Conservation (phyloP, 2,113 vertebrate species). For the Semicossyphus pulcher region DNA sequence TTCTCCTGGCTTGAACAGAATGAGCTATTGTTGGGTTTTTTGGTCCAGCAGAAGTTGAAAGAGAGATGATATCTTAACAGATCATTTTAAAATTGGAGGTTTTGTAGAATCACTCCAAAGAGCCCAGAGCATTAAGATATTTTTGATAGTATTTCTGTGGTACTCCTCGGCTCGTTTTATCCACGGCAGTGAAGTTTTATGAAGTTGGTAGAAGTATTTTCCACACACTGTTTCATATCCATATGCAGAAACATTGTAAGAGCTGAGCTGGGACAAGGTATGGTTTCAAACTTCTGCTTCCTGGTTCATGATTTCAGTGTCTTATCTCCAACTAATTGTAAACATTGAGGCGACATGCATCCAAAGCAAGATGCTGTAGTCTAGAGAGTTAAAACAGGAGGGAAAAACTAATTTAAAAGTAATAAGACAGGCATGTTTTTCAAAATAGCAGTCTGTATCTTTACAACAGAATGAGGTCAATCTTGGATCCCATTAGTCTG, state of each 20-base stretch:
- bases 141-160: constrained; percentile 6
- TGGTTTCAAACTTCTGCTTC: neutral
- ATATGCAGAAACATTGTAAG: neutral
- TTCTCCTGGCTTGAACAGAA: neutral
- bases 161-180: constrained; percentile 20
- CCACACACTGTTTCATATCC: constrained; percentile 7
- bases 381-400: neutral
- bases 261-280: neutral
- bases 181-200: constrained; percentile 10
- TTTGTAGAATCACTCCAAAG: neutral
- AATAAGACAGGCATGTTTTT: too few relatives aligned
- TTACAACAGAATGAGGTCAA: too few relatives aligned
- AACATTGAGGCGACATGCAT: too few relatives aligned
- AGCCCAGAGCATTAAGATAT: neutral
- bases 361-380: neutral
- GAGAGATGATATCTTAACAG: neutral
- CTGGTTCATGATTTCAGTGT: constrained; percentile 7
- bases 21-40: neutral
- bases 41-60: neutral
- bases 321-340: neutral
- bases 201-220: constrained; percentile 9
- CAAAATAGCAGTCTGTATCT: too few relatives aligned
- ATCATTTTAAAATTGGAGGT: neutral
- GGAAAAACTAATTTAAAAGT: neutral
- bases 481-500: too few relatives aligned